Base-by-base conservation (phyloP, 2,797 vertebrate species). In the Natrix natrix region DNA sequence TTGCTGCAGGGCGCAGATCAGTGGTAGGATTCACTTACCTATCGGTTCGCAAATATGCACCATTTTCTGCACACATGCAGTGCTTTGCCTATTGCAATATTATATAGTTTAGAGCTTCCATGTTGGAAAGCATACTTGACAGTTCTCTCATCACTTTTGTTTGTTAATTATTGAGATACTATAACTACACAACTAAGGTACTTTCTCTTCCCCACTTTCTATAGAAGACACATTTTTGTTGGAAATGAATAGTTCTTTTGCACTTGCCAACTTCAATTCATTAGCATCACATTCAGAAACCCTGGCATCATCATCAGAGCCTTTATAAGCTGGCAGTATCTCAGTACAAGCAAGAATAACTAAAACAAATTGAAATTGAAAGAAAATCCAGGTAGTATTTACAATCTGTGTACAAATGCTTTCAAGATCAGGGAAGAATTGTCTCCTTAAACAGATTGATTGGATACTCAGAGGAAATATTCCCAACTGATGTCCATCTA, bases 191-290 rank as follows among this genome's bases (percentile, higher is more conserved):
- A 16, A 59, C 54, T 24, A 57, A 78, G 54, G 14, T 56, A 37
- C 20, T 26, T 78, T 12, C 5, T 43, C 20, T 57, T 57, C 8
- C 16, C n/a, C 54, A 74, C 8, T 4, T 24, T 12, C 32, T 22
- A 37, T 57, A n/a, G 32, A 69, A 24, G 78, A 22, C 28, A 8
- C 26, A n/a, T 86, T 52, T 52, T 88, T 69, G 22, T 69, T 57
- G 55, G 24, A 88, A n/a, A 48, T 22, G 2, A 88, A 59, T 4
- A 20, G 32, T 69, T 59, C 14, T 59, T 56, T n/a, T 66, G 43
- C 86, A 92, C 11, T 86, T 91, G 48, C 26, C 63, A 92, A 69
- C 61, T 74, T 92, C 61, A 69, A 57, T 74, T 92, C 32, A 74
- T 74, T 88, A 88, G n/a, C 59, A 28, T 87, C 91, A 43, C 48